Conservation (phyloP, 2,888 invertebrate genomes). For the Aproaerema taeniolella region DNA sequence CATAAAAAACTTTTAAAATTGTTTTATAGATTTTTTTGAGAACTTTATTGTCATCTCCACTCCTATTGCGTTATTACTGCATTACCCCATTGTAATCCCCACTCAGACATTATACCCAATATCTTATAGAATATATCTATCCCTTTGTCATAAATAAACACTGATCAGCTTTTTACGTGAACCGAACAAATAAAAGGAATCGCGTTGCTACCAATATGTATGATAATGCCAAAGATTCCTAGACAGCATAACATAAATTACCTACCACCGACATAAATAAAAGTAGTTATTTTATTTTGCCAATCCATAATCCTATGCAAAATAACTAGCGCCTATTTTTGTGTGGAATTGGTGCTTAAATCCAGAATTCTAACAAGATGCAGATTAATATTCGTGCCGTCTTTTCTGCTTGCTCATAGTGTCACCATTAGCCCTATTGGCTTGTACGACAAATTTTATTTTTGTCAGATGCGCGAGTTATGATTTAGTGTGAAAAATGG, state of each 20-base stretch:
- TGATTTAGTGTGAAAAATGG: constrained; percentile 76
- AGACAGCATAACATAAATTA: constrained; percentile 10
- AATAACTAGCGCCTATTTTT: constrained; percentile 8
- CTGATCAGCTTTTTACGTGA: constrained; percentile 10
- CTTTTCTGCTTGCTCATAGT: constrained; percentile 59
- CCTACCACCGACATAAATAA: constrained; percentile 1
- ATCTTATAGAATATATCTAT: background rate
- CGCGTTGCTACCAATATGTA: constrained; percentile 9
- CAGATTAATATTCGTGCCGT: constrained; percentile 39
- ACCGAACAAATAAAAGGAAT: constrained; percentile 1
- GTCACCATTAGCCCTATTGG: constrained; percentile 69
- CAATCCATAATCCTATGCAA: constrained; percentile 8
- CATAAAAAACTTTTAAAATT: too few species aligned
- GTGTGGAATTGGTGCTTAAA: constrained; percentile 3
- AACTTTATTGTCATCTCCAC: too few species aligned
- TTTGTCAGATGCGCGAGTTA: constrained; percentile 73
- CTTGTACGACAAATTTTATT: constrained; percentile 75
- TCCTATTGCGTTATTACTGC: too few species aligned
- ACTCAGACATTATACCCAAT: background rate
- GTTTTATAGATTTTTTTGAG: too few species aligned
- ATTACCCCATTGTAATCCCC: too few species aligned
- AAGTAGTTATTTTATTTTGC: constrained; percentile 5
- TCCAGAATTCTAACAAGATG: constrained; percentile 28
- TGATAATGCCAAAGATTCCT: constrained; percentile 8
- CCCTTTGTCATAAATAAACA: constrained; percentile 10